Evolutionary conservation across 35 echinoderm and acorn worm species (phyloP).

Genomic region (Nesometra sesokonis): DNA sequence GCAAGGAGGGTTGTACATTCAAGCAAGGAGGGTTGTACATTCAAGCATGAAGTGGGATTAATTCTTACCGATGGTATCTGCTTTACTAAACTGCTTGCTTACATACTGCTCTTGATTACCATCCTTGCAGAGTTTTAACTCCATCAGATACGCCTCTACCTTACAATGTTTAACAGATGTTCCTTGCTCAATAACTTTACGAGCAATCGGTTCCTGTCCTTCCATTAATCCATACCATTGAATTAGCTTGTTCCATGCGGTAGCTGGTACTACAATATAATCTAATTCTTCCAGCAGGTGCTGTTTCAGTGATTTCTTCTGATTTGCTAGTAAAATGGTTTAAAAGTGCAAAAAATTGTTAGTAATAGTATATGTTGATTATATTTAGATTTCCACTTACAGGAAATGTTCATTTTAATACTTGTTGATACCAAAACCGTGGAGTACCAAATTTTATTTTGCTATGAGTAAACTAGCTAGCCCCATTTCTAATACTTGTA

Average conservation of each 20-base stretch:
- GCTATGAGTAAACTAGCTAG: no score
- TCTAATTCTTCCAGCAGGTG: neutral
- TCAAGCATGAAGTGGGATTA: no score
- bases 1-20: no score
- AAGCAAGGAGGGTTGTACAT: no score
- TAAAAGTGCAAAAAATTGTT: no score
- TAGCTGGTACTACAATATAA: neutral
- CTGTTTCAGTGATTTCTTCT: neutral
- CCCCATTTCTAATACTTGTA: no score
- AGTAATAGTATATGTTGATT: no score
- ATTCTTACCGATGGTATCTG: slow-evolving; percentile 3
- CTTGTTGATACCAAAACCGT: no score
- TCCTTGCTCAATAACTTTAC: neutral
- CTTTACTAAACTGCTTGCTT: slow-evolving; percentile 7
- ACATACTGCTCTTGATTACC: neutral
- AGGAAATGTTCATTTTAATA: no score
- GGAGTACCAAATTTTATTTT: no score
- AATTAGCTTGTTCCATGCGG: neutral
- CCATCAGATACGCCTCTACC: slow-evolving; percentile 6
- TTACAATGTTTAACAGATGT: neutral
- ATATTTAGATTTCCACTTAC: no score
- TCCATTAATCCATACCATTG: neutral
- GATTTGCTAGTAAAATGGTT: neutral
- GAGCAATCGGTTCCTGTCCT: neutral
- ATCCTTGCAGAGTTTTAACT: neutral